phyloP scores from a whole-genome alignment of 2,797 vertebrate genomes.

The Tenualosa thibaudeaui region DNA sequence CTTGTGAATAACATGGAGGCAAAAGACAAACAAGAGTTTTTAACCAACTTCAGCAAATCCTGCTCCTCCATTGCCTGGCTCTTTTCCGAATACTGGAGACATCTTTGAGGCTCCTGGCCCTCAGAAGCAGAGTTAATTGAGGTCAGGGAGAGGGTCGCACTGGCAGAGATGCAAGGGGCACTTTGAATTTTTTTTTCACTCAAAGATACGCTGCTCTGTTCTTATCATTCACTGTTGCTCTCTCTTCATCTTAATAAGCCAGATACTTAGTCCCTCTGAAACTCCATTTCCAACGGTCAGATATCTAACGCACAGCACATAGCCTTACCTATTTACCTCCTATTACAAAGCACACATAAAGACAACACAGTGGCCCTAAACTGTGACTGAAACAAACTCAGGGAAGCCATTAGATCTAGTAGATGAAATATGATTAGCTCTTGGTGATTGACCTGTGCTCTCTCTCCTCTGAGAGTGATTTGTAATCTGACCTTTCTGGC shows the following conservation, averaged over 20 bases:
- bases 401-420: slow-evolving; percentile 3
- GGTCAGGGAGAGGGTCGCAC: slow-evolving; percentile 34
- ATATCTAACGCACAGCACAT: neutral
- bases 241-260: slow-evolving; percentile 23
- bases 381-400: neutral
- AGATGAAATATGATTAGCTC: slow-evolving; percentile 17
- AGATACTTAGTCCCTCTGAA: slow-evolving; percentile 23
- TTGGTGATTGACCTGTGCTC: slow-evolving; percentile 15
- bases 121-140: slow-evolving; percentile 44
- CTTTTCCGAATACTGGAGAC: slow-evolving; percentile 5
- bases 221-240: slow-evolving; percentile 23
- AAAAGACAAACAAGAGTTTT: neutral
- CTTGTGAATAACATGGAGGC: neutral
- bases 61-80: slow-evolving; percentile 43
- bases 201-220: slow-evolving; percentile 25
- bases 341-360: neutral
- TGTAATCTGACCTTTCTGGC: slow-evolving; percentile 43
- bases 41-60: slow-evolving; percentile 34
- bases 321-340: neutral
- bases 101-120: slow-evolving; percentile 33
- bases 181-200: slow-evolving; percentile 29
- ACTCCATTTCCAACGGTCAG: neutral
- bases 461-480: slow-evolving; percentile 26
- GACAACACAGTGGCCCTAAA: slow-evolving; percentile 1
- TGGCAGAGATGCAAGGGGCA: slow-evolving; percentile 15